Base-by-base conservation (phyloP, 1,140 invertebrate species). In the Aphaenogaster ashmeadi region DNA sequence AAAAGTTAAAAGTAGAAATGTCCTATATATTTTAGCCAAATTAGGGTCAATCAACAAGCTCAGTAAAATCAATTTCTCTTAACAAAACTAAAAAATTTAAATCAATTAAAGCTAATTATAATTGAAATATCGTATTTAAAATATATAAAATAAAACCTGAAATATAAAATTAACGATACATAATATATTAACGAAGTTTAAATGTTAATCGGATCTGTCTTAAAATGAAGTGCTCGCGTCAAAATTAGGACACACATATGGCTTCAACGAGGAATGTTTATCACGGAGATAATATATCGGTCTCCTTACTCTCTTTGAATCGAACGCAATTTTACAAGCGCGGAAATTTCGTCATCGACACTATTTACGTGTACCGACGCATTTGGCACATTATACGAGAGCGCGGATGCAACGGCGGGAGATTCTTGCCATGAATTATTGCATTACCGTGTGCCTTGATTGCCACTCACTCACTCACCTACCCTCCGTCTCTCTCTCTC, bases 381-480 rank as follows among this genome's bases (percentile, higher is more conserved):
- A 83, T 18, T 72, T 58, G 79, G 21, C 27, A 67, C 54, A 75
- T 84, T 58, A 87, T 54, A 58, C 33, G 54, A 47, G 13, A 88
- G 44, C 44, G 69, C 38, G 60, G 41, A 41, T 75, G 79, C 47
- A 86, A 38, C 58, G 36, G 13, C 27, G 9, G 21, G n/a, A 87
- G 38, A 88, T 90, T 58, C 81, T 86, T 83, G 77, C 56, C 33
- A 44, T 64, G 62, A 91, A 75, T 90, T 87, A 91, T 91, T 88
- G 64, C 89, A 88, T 91, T 91, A 91, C 33, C 69, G 41, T 52
- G 41, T 71, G 67, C 75, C 78, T 83, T 84, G 81, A 90, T 90
- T 91, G 81, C 44, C 72, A 83, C 78, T 88, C 44, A 50, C 86
- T 47, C n/a, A 33, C 36, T 71, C 27, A 60, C 8, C 3, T 33